Conservation (phyloP, 2,888 invertebrate species). For the Oscheius onirici region DNA sequence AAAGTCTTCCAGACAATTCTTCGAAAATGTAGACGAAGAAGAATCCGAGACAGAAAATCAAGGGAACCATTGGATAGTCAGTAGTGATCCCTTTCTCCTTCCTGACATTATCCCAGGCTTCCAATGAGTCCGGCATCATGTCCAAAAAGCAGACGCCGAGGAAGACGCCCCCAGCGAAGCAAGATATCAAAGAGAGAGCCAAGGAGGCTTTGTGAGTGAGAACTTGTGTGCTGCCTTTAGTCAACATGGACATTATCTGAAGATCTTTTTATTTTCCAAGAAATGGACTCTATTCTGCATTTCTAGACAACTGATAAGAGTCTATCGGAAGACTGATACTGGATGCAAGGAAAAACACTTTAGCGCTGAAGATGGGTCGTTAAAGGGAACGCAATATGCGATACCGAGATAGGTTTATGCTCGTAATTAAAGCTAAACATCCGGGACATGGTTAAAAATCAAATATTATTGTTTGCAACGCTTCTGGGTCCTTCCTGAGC, state of each 20-base stretch:
- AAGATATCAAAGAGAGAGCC: constrained; percentile 57
- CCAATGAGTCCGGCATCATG: constrained; percentile 60
- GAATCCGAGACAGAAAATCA: constrained; percentile 53
- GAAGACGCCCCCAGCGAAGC: constrained; percentile 64
- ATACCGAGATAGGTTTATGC: too few species aligned
- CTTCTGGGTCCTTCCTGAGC: too few species aligned
- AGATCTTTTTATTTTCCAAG: background rate
- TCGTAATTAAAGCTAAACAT: too few species aligned
- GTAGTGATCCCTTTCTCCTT: constrained; percentile 35
- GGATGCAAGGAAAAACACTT: background rate
- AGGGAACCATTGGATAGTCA: constrained; percentile 52
- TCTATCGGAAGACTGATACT: background rate
- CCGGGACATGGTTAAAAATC: too few species aligned
- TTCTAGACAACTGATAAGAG: constrained; percentile 3
- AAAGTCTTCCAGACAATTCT: constrained; percentile 53
- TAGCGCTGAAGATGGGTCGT: too few species aligned
- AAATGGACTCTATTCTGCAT: background rate
- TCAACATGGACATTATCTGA: constrained; percentile 40
- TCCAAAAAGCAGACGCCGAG: constrained; percentile 64
- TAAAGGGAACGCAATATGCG: too few species aligned
- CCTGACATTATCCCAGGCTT: constrained; percentile 43
- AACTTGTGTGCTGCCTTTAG: constrained; percentile 29
- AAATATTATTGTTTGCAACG: too few species aligned
- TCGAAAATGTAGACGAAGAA: constrained; percentile 65
- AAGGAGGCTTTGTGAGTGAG: constrained; percentile 43